Evolutionary conservation across 2,888 invertebrate genomes (phyloP).

Genomic region (Drosophila histrio): DNA sequence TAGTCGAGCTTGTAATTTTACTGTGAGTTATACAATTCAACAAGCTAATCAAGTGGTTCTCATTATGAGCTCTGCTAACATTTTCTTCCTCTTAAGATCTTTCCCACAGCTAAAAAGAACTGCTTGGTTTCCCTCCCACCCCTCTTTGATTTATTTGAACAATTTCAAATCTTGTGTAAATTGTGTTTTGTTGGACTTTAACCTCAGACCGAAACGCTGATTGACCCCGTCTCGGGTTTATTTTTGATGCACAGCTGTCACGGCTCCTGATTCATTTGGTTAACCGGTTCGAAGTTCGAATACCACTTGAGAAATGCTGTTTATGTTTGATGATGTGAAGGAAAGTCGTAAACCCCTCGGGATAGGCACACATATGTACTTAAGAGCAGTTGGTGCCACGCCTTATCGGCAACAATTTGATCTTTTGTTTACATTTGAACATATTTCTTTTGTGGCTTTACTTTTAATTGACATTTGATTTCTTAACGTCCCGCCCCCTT

Average conservation of each 20-base stretch:
- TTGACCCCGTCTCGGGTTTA: slow-evolving; percentile 29
- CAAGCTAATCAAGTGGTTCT: slow-evolving; percentile 42
- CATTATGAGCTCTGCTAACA: slow-evolving; percentile 23
- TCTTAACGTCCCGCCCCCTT: neutral
- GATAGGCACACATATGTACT: neutral
- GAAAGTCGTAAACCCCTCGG: slow-evolving; percentile 27
- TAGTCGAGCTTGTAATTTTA: neutral
- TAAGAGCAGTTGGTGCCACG: slow-evolving; percentile 33
- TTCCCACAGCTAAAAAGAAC: slow-evolving; percentile 40
- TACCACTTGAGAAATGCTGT: slow-evolving; percentile 37
- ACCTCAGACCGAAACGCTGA: slow-evolving; percentile 22
- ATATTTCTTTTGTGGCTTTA: slow-evolving; percentile 29
- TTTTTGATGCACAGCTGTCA: slow-evolving; percentile 56
- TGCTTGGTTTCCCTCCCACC: neutral
- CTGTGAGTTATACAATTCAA: neutral
- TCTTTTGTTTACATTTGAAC: slow-evolving; percentile 64
- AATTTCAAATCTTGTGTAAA: slow-evolving; percentile 38
- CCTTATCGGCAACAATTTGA: slow-evolving; percentile 60
- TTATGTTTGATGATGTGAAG: slow-evolving; percentile 5
- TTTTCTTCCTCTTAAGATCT: neutral
- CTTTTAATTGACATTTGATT: slow-evolving; percentile 55
- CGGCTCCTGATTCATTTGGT: slow-evolving; percentile 14
- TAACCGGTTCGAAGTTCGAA: slow-evolving; percentile 56
- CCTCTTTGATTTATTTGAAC: slow-evolving; percentile 59
- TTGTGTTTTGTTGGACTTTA: slow-evolving; percentile 48